Evolutionary conservation across 1,140 invertebrate species (phyloP).

Genomic region (Bilobella aurantiaca): DNA sequence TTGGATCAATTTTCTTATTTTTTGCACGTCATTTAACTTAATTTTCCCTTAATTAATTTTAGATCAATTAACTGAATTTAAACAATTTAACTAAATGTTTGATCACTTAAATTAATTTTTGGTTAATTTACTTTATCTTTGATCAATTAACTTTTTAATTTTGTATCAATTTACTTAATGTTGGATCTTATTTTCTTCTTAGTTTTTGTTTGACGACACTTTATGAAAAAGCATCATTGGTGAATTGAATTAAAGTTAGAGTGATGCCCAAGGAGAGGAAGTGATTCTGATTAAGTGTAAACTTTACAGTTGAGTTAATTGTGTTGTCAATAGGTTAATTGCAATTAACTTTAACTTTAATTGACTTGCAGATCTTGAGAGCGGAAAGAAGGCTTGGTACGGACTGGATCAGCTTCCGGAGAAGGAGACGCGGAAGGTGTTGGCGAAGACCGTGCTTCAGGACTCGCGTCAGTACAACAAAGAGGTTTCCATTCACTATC

Average conservation of each 20-base stretch:
- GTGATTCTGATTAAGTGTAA: neutral
- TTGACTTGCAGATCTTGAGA: conserved; percentile 22
- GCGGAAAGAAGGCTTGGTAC: conserved; percentile 23
- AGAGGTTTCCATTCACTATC: conserved; percentile 21
- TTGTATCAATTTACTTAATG: too few species aligned
- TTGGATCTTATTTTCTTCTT: too few species aligned
- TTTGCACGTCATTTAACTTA: too few species aligned
- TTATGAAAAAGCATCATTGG: neutral
- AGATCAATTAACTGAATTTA: too few species aligned
- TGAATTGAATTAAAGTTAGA: neutral
- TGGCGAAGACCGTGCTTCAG: conserved; percentile 14
- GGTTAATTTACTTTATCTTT: too few species aligned
- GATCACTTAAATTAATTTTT: too few species aligned
- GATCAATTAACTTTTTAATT: too few species aligned
- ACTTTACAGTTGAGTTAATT: neutral
- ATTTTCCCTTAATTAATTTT: too few species aligned
- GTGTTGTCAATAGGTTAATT: neutral
- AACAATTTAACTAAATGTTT: too few species aligned
- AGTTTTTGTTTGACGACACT: neutral
- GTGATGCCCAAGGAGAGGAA: neutral
- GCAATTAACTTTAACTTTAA: neutral
- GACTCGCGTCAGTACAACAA: conserved; percentile 26
- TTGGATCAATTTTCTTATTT: too few species aligned
- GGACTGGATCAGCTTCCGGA: conserved; percentile 25
- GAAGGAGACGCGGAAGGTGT: neutral